Base-by-base conservation (phyloP, 2,888 invertebrate genomes). In the Hypselothyrea guttata region DNA sequence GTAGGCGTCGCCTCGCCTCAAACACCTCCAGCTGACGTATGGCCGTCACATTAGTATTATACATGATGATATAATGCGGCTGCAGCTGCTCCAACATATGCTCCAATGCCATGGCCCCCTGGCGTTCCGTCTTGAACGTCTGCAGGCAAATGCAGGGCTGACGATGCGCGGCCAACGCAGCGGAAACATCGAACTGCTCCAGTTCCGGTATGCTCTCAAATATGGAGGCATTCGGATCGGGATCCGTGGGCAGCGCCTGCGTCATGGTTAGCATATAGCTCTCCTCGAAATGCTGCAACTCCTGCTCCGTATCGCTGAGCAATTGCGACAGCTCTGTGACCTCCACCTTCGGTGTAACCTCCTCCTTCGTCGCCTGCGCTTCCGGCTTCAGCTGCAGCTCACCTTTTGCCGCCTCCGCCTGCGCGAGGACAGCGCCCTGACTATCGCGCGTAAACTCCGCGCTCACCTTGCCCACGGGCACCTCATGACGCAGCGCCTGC, bases 21-120 rank as follows among this genome's bases (percentile, higher is more conserved):
- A 93, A 96, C 65, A 97, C 93, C 91, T 99, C 99, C 55, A 99
- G 92, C 89, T 97, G 96, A 16, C 99, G 91, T 7, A 98, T 94
- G 15, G 96, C 94, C 0, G 95, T 92, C 68, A 98, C 93, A 86
- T 98, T 97, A 49, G 94, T 93, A 86, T 97, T 96, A 89, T 98
- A 98, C 91, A 99, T 92, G 27, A 99, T 92, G 1, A 99, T 93
- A 89, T 95, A 97, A 73, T 93, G 93, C 0, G 99, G 98, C 42
- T 92, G 91, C 4, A 94, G 86, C 35, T 93, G 92, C 38, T 93
- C 91, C 48, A 98, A 90, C 7, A 93, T 93, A 52, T 92, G 91
- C 69, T 94, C 93, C 22, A 98, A 89, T 0, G 94, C 94, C 88
- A 95, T 93, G 44, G 93, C 90, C 75, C 94, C 93, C 28, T 94